These are phyloP conservation scores for Lithophane ornitopus DNA, from an alignment of 2,888 invertebrate species.

Conservation along the genomic window DNA sequence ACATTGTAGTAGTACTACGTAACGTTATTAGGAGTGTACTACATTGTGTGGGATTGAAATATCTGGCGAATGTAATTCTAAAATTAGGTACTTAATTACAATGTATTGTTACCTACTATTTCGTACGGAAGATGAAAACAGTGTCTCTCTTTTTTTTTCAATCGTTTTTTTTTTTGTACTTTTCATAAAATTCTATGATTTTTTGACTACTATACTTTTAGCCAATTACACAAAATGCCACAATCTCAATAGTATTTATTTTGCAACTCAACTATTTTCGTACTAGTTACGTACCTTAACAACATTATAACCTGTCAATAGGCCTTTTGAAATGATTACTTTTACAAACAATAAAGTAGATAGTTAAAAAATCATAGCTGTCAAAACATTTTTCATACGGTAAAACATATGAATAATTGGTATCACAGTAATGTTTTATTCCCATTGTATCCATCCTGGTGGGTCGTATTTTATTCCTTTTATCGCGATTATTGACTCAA, in stretches of 20 bases:
- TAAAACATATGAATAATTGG: background rate
- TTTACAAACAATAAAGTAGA: background rate
- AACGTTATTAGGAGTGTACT: background rate
- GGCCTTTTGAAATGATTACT: background rate
- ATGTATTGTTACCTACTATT: background rate
- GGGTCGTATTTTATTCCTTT: conserved; percentile 7
- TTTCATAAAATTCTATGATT: background rate
- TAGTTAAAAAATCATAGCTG: background rate
- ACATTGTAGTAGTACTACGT: conserved; percentile 24
- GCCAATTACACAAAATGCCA: background rate
- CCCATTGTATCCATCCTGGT: background rate
- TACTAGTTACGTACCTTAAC: background rate
- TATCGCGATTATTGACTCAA: conserved; percentile 14
- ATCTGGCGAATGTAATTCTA: background rate
- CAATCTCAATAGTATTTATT: background rate
- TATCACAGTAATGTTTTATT: background rate
- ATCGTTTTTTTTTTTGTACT: background rate
- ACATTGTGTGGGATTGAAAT: conserved; percentile 5
- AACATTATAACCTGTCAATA: background rate
- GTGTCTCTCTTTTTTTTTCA: background rate
- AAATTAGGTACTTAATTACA: background rate
- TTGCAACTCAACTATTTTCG: background rate
- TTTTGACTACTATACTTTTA: background rate
- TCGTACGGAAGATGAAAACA: background rate
- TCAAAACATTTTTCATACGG: background rate